Evolutionary conservation across 53 echinoderm and acorn worm species (phyloP), one percentile per base, ranked within the genome.

Genomic region (Actinopyga echinites): DNA sequence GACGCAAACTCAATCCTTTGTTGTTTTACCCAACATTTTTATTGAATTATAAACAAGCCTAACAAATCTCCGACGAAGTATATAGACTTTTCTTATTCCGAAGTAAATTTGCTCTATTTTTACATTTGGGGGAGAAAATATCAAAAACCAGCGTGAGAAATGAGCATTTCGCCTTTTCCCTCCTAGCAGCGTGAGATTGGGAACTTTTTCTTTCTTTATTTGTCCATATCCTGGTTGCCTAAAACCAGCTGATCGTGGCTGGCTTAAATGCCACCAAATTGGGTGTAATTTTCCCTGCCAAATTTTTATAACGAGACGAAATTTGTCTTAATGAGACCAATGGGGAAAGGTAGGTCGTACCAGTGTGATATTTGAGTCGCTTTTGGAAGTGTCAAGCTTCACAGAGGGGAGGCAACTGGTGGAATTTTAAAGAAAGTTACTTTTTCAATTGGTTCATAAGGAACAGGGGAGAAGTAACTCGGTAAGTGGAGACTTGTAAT

Each of bases 201-300:
- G 77, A 77, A 77, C 30, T 25, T 55, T 77, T 31, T 26, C 28
- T 77, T 19, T 17, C 30, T 77, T 77, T 23, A n/a, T 55, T 54
- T 53, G 21, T 21, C 30, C 56, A 17, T 77, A 53, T 77, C 49
- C 77, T 69, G 49, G 2, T 36, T 56, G 21, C 28, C 56, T n/a
- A 33, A 15, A 31, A 55, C 54, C 77, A 77, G 77, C 77, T 77
- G 77, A 77, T 77, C 56, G 33, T 54, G 49, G 77, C 77, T 32
- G 33, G 77, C 54, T 56, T 77, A 77, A 77, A 77, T 77, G 77
- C 77, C 77, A 77, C 77, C 77, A 77, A 77, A 77, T 77, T 77
- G 77, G 77, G 77, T 77, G 29, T 77, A 77, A 77, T 77, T 77
- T 77, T 77, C 77, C 31, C 77, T 30, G 77, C 45, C 49, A 77